A percentile compares a stretch with the other conserved stretches of the same genome.
These are phyloP conservation scores for Ctenodactylus gundi DNA, from an alignment of 2,113 vertebrate species.

Conservation along the genomic window DNA sequence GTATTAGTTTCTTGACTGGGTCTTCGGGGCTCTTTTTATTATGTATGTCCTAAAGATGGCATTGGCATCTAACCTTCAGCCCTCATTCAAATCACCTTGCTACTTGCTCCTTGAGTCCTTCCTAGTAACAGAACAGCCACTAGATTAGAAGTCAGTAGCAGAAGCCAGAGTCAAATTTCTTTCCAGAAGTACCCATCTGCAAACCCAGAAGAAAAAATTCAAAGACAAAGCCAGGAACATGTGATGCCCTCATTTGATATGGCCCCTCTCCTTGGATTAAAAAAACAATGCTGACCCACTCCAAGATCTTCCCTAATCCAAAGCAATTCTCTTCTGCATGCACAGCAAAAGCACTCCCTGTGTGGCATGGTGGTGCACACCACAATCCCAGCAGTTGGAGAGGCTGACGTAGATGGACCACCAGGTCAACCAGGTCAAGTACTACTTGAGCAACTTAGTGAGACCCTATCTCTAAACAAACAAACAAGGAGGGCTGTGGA, in stretches of 20 bases:
- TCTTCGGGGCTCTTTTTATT: not conserved
- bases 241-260: not conserved
- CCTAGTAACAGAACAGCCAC: not conserved
- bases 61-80: not conserved
- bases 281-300: not conserved
- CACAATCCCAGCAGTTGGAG: no score
- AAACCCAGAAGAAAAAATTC: not conserved
- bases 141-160: no score
- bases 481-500: no score
- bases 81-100: not conserved
- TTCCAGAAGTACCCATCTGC: not conserved
- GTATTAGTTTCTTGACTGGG: not conserved
- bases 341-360: not conserved
- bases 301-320: not conserved
- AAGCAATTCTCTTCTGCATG: constrained; percentile 30
- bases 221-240: not conserved
- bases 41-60: not conserved
- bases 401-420: no score
- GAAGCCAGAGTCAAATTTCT: not conserved
- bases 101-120: not conserved
- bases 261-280: not conserved
- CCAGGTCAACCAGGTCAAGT: no score
- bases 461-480: no score
- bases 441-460: no score
- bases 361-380: no score